Evolutionary conservation across 2,797 vertebrate genomes (phyloP), one percentile per base, ranked within the genome.

Genomic region (Rallus crepitans): DNA sequence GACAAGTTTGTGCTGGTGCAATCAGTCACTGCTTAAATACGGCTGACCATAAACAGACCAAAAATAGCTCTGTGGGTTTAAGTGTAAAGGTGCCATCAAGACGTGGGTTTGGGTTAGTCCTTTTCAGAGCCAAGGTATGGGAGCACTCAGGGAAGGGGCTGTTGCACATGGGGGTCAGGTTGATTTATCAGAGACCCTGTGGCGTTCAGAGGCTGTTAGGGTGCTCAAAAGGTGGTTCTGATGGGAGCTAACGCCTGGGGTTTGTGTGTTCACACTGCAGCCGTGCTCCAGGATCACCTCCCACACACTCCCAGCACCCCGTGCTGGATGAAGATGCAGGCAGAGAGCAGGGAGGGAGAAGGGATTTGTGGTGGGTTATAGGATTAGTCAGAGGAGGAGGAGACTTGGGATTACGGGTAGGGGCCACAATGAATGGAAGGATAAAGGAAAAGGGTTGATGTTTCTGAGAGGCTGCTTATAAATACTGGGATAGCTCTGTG

Each of bases 1-100:
- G 96, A 92, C 95, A 92, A 83, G 90, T 92, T 71, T 89, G 84
- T 68, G 55, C 92, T 72, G 82, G 90, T 70, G 35, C 61, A 80
- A 68, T 87, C 52, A 68, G 70, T 35, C 66, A 64, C 33, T 83
- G 90, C 60, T 89, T 91, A 82, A 94, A 86, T 50, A 80, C 4
- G 16, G 55, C 86, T 90, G 86, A 21, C 59, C 6, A 0, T 64
- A 53, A 76, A 87, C 11, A 63, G 52, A 37, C 56, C 66, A 20
- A 31, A 89, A 94, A 91, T 15, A 81, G 68, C 50, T 92, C 7
- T 47, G 19, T 57, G 75, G 37, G 30, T 16, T 89, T 73, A 57
- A 52, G 23, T 0, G 0, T 48, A n/a, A 90, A 89, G 75, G 61
- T n/a, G 12, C 21, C 10, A 5, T 42, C 40, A 37, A 77, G 68